Evolutionary conservation across 2,888 invertebrate species (phyloP).

Genomic region (Mesorhabditis belari): DNA sequence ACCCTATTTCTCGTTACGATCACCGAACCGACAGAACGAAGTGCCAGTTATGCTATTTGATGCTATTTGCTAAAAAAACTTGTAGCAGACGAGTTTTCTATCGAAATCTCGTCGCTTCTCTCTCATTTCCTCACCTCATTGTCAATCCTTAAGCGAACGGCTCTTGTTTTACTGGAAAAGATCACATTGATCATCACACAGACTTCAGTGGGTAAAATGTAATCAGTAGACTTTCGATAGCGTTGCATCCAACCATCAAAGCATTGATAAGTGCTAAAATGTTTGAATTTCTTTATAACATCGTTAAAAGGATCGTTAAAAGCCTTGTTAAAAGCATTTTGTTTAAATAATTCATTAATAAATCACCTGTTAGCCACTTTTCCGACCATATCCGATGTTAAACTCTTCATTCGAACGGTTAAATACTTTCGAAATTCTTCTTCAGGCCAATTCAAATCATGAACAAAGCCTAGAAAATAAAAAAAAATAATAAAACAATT

Average conservation of each 20-base stretch:
- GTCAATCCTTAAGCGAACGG: conserved; percentile 38
- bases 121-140: too few species aligned
- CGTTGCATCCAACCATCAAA: conserved; percentile 66
- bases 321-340: not conserved
- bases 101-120: too few species aligned
- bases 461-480: conserved; percentile 69
- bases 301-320: not conserved
- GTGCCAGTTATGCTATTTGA: too few species aligned
- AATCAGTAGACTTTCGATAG: conserved; percentile 72
- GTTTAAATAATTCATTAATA: not conserved
- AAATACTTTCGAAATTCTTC: conserved; percentile 91
- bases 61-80: too few species aligned
- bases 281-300: not conserved
- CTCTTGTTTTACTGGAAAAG: conserved; percentile 76
- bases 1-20: too few species aligned
- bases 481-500: too few species aligned
- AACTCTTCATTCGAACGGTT: conserved; percentile 87
- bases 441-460: conserved; percentile 97
- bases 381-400: conserved; percentile 99
- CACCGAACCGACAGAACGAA: too few species aligned
- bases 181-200: conserved; percentile 99
- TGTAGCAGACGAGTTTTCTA: too few species aligned
- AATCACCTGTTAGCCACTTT: conserved; percentile 58
- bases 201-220: conserved; percentile 88
- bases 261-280: conserved; percentile 57